Evolutionary conservation across 1,140 invertebrate species (phyloP), one percentile per base, ranked within the genome.

Genomic region (Notospermus geniculatus): DNA sequence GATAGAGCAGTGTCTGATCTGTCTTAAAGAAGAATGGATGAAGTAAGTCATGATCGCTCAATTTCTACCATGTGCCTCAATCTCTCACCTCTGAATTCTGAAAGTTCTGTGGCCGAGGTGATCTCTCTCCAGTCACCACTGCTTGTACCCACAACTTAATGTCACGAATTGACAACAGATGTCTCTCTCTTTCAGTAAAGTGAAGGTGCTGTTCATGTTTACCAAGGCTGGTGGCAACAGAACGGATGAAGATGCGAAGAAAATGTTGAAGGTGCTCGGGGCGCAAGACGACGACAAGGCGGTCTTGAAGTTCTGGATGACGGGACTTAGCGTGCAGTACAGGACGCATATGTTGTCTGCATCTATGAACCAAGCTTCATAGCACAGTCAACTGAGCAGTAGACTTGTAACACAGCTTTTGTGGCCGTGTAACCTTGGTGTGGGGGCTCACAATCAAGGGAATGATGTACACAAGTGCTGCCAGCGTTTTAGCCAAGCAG

Each of bases 1-100:
- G 11, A 60, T 81, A 22, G 75, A 80, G 41, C 73, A 74, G 28
- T 81, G 71, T 69, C 67, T 83, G 22, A 73, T 75, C 19, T 80
- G 79, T 54, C 69, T 78, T 13, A 83, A 82, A 58, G 81, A 82
- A 66, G 80, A 81, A 70, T 83, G 82, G 81, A 81, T 83, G 77
- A 83, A 83, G 81, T 82, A 72, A 74, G 77, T 66, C 57, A 22
- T n/a, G n/a, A n/a, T n/a, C n/a, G n/a, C n/a, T n/a, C n/a, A n/a
- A n/a, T n/a, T n/a, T n/a, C n/a, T n/a, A n/a, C n/a, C n/a, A n/a
- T n/a, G n/a, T n/a, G n/a, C n/a, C n/a, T n/a, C n/a, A n/a, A n/a
- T n/a, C n/a, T n/a, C n/a, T n/a, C n/a, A n/a, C n/a, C n/a, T n/a
- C n/a, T n/a, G n/a, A n/a, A n/a, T n/a, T 22, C 19, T 54, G 53